Conservation (phyloP, 2,888 invertebrate genomes). For the Epinotia bilunana region DNA sequence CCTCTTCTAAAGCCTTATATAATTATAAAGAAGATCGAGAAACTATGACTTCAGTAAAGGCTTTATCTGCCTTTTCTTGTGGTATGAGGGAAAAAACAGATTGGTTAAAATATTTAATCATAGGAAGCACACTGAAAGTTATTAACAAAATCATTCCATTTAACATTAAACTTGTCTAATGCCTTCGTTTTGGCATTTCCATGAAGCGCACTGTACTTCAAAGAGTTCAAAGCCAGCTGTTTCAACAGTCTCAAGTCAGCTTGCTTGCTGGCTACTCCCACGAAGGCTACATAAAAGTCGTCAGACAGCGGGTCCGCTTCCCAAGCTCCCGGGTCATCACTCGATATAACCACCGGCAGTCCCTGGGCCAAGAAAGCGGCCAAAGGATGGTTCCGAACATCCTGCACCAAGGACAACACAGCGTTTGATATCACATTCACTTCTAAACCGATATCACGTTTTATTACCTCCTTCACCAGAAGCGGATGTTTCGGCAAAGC, state of each 20-base stretch:
- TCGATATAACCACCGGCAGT: constrained; percentile 89
- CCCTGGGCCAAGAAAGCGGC: constrained; percentile 86
- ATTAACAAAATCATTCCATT: constrained; percentile 85
- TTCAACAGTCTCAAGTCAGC: constrained; percentile 89
- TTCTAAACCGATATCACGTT: constrained; percentile 88
- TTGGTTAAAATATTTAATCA: constrained; percentile 44
- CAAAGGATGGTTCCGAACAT: constrained; percentile 91
- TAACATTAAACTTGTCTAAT: constrained; percentile 76
- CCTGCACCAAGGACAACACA: constrained; percentile 87
- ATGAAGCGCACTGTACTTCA: constrained; percentile 87
- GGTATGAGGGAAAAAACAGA: constrained; percentile 11
- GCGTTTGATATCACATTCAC: constrained; percentile 92
- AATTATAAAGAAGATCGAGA: too few relatives aligned
- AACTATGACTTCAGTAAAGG: too few relatives aligned
- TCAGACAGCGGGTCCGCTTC: constrained; percentile 88
- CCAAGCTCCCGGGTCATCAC: constrained; percentile 93
- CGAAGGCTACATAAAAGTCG: constrained; percentile 91
- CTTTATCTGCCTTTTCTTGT: not conserved
- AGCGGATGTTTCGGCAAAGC: constrained; percentile 89
- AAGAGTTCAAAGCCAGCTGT: constrained; percentile 89
- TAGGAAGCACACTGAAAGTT: constrained; percentile 66
- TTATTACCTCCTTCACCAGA: constrained; percentile 83
- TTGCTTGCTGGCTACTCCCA: constrained; percentile 88
- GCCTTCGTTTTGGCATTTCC: constrained; percentile 77
- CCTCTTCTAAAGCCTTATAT: too few relatives aligned